Evolutionary conservation across 2,888 invertebrate genomes (phyloP).

Genomic region (Antheraea assamensis): DNA sequence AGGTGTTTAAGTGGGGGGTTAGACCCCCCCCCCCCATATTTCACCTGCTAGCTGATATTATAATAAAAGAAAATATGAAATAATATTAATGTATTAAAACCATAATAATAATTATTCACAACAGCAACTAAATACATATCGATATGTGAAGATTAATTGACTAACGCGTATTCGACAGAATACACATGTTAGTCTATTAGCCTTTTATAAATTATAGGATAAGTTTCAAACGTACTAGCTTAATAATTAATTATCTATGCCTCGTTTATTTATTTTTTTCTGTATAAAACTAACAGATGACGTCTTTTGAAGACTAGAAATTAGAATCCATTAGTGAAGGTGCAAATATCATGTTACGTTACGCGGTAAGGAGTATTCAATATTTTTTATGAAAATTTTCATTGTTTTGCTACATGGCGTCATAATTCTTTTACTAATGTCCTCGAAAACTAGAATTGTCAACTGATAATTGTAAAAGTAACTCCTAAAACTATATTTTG

Average conservation of each 20-base stretch:
- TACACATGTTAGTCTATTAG: not conserved
- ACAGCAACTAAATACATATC: too few relatives aligned
- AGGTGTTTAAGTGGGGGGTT: too few relatives aligned
- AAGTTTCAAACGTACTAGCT: not conserved
- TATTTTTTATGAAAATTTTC: not conserved
- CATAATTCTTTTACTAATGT: not conserved
- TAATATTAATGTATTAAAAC: too few relatives aligned
- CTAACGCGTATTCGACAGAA: too few relatives aligned
- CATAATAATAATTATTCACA: too few relatives aligned
- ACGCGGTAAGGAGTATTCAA: not conserved
- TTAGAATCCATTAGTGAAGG: not conserved
- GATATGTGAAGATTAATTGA: too few relatives aligned
- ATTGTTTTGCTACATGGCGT: not conserved
- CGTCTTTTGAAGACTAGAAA: not conserved
- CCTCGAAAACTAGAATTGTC: not conserved
- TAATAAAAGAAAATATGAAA: too few relatives aligned
- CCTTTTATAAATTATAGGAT: not conserved
- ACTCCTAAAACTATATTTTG: not conserved
- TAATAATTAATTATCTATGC: conserved; percentile 1
- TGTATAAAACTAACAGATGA: not conserved
- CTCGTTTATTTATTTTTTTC: not conserved
- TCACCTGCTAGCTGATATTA: too few relatives aligned
- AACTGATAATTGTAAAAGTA: not conserved
- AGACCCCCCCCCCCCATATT: too few relatives aligned
- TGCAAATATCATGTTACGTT: not conserved